Evolutionary conservation across 2,888 invertebrate species (phyloP).

Genomic region (Spisula subtruncata): DNA sequence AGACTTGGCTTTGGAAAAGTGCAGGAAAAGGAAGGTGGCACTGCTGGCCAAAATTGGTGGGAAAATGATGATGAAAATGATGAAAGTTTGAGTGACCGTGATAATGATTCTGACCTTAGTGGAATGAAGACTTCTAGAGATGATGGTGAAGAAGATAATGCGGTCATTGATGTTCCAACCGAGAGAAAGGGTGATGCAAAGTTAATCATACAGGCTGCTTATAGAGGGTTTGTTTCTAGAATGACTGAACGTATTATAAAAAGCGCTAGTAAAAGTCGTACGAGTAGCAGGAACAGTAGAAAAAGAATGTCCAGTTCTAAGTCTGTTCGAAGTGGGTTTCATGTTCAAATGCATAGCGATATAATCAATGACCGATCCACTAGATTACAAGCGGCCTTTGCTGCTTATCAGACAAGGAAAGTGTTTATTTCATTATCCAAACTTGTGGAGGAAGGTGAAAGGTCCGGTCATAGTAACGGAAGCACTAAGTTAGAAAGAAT

Average conservation of each 20-base stretch:
- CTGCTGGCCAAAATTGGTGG: constrained; percentile 47
- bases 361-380: constrained; percentile 54
- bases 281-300: constrained; percentile 18
- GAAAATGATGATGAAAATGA: constrained; percentile 40
- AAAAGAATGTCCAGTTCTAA: constrained; percentile 15
- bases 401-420: constrained; percentile 63
- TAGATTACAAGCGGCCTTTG: constrained; percentile 67
- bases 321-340: constrained; percentile 38
- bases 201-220: constrained; percentile 47
- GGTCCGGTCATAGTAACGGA: neutral
- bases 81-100: constrained; percentile 21
- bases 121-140: neutral
- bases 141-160: neutral
- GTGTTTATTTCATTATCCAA: constrained; percentile 67
- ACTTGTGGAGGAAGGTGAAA: constrained; percentile 46
- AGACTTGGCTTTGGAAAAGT: constrained; percentile 60
- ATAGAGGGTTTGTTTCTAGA: constrained; percentile 44
- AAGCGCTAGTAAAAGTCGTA: constrained; percentile 22
- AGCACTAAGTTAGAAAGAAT: constrained; percentile 58
- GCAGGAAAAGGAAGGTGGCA: neutral
- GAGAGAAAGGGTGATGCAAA: constrained; percentile 13
- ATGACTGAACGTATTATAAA: constrained; percentile 31
- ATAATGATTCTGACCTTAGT: neutral
- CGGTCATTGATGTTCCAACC: constrained; percentile 29
- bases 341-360: constrained; percentile 66